Base-by-base conservation (phyloP, 2,888 invertebrate genomes). In the Athalia cordata region DNA sequence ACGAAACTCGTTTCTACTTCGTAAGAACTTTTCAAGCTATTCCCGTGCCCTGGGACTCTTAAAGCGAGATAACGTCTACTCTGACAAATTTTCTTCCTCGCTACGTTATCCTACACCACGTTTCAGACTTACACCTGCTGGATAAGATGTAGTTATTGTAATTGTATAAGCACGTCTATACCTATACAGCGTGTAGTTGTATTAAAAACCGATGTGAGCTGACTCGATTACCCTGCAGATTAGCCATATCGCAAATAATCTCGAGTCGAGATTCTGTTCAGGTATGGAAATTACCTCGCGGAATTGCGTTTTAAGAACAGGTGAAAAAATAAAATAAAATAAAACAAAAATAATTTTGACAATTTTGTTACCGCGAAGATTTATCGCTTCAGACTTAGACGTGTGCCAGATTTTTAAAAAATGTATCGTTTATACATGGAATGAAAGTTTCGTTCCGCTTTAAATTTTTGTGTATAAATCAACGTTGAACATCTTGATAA, bases 21-120 rank as follows among this genome's bases (percentile, higher is more conserved):
- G 64, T 75, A 52, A 75, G 62, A 75, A 64, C 29, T 75, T 75
- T 64, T 50, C 75, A 49, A 62, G 29, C 75, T 75, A 13, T 61
- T 1, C 9, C 61, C 45, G 72, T 62, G 52, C 59, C 57, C 59
- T 43, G 72, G 72, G 72, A 45, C 72, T 72, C 57, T 45, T 59
- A 72, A 59, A 72, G 57, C 59, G 13, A 15, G 72, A 72, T 72
- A 72, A 72, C 15, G 57, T 59, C 59, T 13, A 45, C 45, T 57
- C 45, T 72, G 47, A 59, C 59, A 59, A 72, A 72, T 72, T 59
- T 72, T 43, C 4, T 47, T 47, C 11, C 52, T 55, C n/a, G n/a
- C 29, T 55, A 55, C 62, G 62, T 62, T 62, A 15, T 15, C 3
- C 8, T 15, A 62, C 13, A 29, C 29, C n/a, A 64, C n/a, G 49